Percentiles rank a stretch among this genome's conserved stretches.
Conservation (phyloP, 2,888 invertebrate species). For the Liodrosophila aerea region DNA sequence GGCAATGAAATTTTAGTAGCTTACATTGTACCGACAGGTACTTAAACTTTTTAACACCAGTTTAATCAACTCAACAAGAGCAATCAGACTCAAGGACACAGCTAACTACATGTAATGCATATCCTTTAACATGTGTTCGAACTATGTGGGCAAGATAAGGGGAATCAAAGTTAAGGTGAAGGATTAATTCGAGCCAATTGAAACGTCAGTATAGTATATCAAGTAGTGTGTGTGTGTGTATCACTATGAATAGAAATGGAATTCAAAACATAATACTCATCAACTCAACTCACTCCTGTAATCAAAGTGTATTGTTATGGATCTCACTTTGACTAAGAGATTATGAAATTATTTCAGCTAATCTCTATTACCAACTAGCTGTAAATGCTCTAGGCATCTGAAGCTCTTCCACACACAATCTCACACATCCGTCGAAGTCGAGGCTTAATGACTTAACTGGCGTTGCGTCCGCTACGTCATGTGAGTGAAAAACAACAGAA, state of each 20-base stretch:
- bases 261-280: background rate
- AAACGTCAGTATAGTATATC: too few species aligned
- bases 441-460: conserved; percentile 64
- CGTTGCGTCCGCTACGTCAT: conserved; percentile 14
- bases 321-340: too few species aligned
- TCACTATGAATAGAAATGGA: background rate
- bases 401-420: background rate
- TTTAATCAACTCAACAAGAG: conserved; percentile 63
- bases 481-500: conserved; percentile 13
- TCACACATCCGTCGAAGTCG: conserved; percentile 20
- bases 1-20: conserved; percentile 70
- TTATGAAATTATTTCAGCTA: too few species aligned
- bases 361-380: too few species aligned
- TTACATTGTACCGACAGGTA: conserved; percentile 68
- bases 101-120: conserved; percentile 1
- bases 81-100: conserved; percentile 24
- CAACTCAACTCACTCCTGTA: too few species aligned
- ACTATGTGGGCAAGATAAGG: background rate
- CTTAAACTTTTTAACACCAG: conserved; percentile 72
- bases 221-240: too few species aligned
- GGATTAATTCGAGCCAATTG: too few species aligned
- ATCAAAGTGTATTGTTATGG: too few species aligned
- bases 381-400: background rate
- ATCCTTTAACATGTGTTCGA: conserved; percentile 24
- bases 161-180: background rate